These are phyloP conservation scores for Tromatobia lineatoria DNA, from an alignment of 2,888 invertebrate genomes.

Conservation along the genomic window DNA sequence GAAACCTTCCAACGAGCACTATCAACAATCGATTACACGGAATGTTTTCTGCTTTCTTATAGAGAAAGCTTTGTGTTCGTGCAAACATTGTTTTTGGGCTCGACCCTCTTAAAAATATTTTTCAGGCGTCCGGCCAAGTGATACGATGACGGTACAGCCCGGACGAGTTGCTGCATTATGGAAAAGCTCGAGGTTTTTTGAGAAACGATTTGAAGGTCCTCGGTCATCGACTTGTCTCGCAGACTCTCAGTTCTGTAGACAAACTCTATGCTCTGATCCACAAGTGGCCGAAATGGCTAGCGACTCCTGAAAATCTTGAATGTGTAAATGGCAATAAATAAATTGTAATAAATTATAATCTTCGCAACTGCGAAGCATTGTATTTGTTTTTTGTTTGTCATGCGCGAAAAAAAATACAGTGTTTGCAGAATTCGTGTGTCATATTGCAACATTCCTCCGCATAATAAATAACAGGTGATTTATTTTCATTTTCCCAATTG, in stretches of 20 bases:
- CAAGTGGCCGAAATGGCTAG: slow-evolving; percentile 86
- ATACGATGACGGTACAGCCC: slow-evolving; percentile 74
- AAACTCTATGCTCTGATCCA: slow-evolving; percentile 86
- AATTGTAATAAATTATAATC: slow-evolving; percentile 3
- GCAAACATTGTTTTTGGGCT: too few relatives aligned
- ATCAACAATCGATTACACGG: not conserved
- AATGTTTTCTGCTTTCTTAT: too few relatives aligned
- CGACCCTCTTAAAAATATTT: not conserved
- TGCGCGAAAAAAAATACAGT: not conserved
- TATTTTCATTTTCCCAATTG: slow-evolving; percentile 15
- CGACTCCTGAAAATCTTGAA: slow-evolving; percentile 38
- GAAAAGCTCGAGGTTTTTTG: slow-evolving; percentile 72
- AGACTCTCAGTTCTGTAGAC: slow-evolving; percentile 87
- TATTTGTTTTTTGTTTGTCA: not conserved
- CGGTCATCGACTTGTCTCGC: slow-evolving; percentile 84
- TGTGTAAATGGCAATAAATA: not conserved
- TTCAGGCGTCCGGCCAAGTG: slow-evolving; percentile 22
- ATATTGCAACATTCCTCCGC: not conserved
- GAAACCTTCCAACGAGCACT: not conserved
- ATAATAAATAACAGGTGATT: slow-evolving; percentile 26
- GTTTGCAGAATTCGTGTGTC: not conserved
- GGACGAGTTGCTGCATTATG: slow-evolving; percentile 76
- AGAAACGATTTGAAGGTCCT: slow-evolving; percentile 75
- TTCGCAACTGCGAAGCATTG: not conserved
- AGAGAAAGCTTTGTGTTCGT: too few relatives aligned